Percentiles rank a stretch among this genome's conserved stretches.
Conservation (phyloP, 1,140 invertebrate genomes). For the Drosophila repleta region DNA sequence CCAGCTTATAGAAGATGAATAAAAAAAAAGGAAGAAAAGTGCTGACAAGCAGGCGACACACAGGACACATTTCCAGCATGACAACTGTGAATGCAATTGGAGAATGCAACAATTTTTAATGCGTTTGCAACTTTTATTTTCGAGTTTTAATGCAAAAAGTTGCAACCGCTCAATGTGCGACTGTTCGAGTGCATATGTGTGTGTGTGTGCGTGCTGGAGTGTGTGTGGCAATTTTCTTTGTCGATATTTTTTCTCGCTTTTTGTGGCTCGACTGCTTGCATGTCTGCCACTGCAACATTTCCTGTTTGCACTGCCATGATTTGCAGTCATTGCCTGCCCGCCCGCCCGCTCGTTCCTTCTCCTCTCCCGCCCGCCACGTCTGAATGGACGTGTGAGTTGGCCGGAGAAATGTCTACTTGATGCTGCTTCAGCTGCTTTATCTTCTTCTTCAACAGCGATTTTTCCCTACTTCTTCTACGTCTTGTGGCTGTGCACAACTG, state of each 20-base stretch:
- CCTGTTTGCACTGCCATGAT: conserved; percentile 77
- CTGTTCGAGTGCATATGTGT: neutral
- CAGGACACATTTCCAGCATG: conserved; percentile 52
- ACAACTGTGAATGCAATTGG: conserved; percentile 67
- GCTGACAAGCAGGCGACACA: conserved; percentile 52
- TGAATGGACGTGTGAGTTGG: conserved; percentile 60
- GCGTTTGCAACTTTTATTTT: conserved; percentile 76
- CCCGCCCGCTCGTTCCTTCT: neutral
- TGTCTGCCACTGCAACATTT: conserved; percentile 59
- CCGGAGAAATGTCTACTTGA: conserved; percentile 59
- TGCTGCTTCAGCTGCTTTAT: conserved; percentile 11
- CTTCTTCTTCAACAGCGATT: no score
- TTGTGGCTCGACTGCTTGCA: conserved; percentile 31
- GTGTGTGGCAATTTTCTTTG: conserved; percentile 31
- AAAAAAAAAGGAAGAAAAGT: conserved; percentile 17
- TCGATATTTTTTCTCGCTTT: conserved; percentile 33
- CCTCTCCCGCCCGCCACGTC: conserved; percentile 5
- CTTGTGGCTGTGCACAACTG: neutral
- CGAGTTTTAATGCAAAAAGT: conserved; percentile 71
- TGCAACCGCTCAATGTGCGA: neutral
- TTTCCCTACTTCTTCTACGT: neutral
- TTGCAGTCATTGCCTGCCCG: conserved; percentile 47
- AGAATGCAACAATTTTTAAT: conserved; percentile 81
- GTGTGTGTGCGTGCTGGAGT: conserved; percentile 10
- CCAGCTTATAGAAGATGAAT: conserved; percentile 57